These are phyloP conservation scores for Anthopleura xanthogrammica DNA, from an alignment of 92 coral and sea anemone species.

Conservation along the genomic window DNA sequence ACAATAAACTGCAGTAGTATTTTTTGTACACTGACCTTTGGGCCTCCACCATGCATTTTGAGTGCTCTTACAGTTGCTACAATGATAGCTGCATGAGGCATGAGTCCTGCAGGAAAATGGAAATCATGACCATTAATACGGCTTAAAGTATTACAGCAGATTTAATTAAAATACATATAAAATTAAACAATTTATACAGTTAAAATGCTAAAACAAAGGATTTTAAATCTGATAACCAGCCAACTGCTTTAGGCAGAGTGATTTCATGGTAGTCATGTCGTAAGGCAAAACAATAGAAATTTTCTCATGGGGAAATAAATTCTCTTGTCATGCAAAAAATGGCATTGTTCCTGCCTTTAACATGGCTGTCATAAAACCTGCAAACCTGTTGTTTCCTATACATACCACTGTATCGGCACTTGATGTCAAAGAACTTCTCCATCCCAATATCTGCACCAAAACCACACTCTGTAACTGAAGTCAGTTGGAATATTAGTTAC, in stretches of 20 bases:
- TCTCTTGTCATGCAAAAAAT: no score
- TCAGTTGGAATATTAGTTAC: background rate
- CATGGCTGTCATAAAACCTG: no score
- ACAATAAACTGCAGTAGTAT: background rate
- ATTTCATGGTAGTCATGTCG: no score
- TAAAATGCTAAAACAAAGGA: background rate
- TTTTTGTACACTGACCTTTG: slow-evolving; percentile 66
- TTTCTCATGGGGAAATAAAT: no score
- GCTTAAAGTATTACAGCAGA: background rate
- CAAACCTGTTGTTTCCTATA: background rate
- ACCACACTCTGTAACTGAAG: slow-evolving; percentile 91
- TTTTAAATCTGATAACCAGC: background rate
- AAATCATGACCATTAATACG: background rate
- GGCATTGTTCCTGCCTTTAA: no score
- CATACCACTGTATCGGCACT: slow-evolving; percentile 96
- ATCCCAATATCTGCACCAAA: slow-evolving; percentile 99
- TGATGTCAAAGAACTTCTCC: slow-evolving; percentile 99
- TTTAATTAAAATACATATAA: no score
- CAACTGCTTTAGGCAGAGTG: no score
- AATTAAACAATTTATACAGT: no score
- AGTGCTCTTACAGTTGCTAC: slow-evolving; percentile 95
- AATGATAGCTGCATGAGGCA: slow-evolving; percentile 92
- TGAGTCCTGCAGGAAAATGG: slow-evolving; percentile 52
- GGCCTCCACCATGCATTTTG: slow-evolving; percentile 99
- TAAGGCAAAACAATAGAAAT: no score